phyloP scores from a whole-genome alignment of 92 coral and sea anemone genomes.

The Phenganax stokvisi region DNA sequence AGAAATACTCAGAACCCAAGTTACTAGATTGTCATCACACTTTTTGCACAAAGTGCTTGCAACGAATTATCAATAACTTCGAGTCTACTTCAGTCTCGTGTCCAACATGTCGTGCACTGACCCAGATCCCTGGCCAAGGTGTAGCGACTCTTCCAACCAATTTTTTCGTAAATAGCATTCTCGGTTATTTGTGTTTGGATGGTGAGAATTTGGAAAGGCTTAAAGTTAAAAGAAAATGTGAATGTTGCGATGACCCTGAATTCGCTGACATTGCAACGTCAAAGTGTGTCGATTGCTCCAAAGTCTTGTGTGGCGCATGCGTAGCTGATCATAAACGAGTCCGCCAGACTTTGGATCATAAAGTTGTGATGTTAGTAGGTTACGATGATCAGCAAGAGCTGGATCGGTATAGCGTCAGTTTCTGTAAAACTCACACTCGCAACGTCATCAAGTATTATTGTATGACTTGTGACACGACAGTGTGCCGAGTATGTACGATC shows the following conservation, averaged over 20 bases:
- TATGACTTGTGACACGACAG: conserved; percentile 91
- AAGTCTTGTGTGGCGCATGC: conserved; percentile 79
- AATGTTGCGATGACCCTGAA: conserved; percentile 62
- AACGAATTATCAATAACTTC: conserved; percentile 76
- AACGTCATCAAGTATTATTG: conserved; percentile 97
- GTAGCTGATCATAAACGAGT: conserved; percentile 96
- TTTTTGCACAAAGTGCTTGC: conserved; percentile 80
- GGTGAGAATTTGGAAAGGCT: conserved; percentile 68
- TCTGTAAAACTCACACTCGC: conserved; percentile 90
- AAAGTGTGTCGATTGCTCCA: conserved; percentile 87
- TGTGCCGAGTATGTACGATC: conserved; percentile 95
- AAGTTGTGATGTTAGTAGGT: conserved; percentile 62
- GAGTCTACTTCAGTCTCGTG: conserved; percentile 53
- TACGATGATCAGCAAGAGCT: conserved; percentile 67
- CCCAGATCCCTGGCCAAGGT: conserved; percentile 68
- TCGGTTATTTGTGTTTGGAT: conserved; percentile 70
- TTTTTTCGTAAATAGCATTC: conserved; percentile 84
- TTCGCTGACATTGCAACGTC: conserved; percentile 83
- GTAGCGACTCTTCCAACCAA: conserved; percentile 61
- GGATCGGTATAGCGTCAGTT: conserved; percentile 80
- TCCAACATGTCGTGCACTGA: conserved; percentile 76
- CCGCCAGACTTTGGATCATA: conserved; percentile 85
- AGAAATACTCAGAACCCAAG: conserved; percentile 65
- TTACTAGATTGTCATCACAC: conserved; percentile 87
- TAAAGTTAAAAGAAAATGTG: conserved; percentile 66